Evolutionary conservation across 2,113 vertebrate genomes (phyloP), one percentile per base, ranked within the genome.

Genomic region (Cynoglossus semilaevis): DNA sequence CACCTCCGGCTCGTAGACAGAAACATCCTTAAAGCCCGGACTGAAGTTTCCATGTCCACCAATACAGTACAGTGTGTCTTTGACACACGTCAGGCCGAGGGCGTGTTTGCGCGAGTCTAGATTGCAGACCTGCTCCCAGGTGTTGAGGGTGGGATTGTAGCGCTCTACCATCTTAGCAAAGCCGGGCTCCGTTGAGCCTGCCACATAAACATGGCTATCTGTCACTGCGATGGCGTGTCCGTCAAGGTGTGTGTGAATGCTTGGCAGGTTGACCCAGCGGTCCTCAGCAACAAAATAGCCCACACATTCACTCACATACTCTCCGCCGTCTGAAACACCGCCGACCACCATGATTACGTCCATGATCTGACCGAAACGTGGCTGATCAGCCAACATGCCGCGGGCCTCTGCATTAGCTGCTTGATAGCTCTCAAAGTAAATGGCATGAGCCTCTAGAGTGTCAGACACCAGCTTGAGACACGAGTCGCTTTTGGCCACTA

Each of bases 291-390:
- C 92, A 77, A 98, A 96, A 83, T 98, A 98, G 1, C 96, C 96
- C 18, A 98, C 94, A 0, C 95, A 98, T 74, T 98, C 96, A 4
- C 95, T 98, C 67, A 98, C 64, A 74, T 98, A 98, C 81, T 98
- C 95, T 0, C 95, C 94, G 0, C 95, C 95, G 81, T 98, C 95
- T 0, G 95, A 97, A 22, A 98, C 95, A 0, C 96, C 96, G 0
- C 96, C 96, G 1, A 97, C 92, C 7, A 98, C 95, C 94, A 98
- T 94, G 77, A 98, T 96, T n/a, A 98, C 94, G 0, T 98, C 96
- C 96, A 98, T 98, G 81, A 95, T 98, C 74, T 98, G 95, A 16
- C 96, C 95, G 0, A 93, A 94, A 5, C 96, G 93, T 0, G 95
- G 96, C 84, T 94, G 79, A 29, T 90, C 73, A 0, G 89, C 71